Evolutionary conservation across 2,797 vertebrate genomes (phyloP).

Genomic region (Ispidina picta): DNA sequence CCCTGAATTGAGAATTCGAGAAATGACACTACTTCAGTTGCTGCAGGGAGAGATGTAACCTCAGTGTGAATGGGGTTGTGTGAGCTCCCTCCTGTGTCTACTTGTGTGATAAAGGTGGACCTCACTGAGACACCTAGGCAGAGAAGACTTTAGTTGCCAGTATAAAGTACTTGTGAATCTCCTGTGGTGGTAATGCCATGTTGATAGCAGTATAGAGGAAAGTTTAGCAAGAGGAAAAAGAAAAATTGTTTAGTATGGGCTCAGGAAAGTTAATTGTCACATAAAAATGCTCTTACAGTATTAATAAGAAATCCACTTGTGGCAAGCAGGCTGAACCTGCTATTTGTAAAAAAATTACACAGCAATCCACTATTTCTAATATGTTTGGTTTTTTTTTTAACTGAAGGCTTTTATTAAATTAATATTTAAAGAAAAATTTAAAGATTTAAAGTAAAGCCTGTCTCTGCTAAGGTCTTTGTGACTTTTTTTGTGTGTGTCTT

Average conservation of each 20-base stretch:
- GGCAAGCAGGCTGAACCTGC: background rate
- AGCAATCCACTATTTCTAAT: background rate
- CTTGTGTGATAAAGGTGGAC: constrained; percentile 49
- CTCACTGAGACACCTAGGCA: background rate
- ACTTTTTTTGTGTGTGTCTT: background rate
- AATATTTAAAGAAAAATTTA: background rate
- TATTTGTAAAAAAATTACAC: background rate
- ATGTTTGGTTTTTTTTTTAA: too few species aligned
- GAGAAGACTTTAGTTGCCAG: background rate
- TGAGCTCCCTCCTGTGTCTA: constrained; percentile 72
- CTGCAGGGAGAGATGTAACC: background rate
- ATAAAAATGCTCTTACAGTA: background rate
- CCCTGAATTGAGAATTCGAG: background rate
- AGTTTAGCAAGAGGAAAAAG: background rate
- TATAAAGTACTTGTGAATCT: background rate
- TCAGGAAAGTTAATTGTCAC: background rate
- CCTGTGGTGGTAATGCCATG: background rate
- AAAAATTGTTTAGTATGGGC: background rate
- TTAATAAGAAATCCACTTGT: background rate
- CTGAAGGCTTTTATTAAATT: too few species aligned
- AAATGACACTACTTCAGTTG: background rate
- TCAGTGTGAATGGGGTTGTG: constrained; percentile 45
- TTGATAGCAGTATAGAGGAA: background rate
- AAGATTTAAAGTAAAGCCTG: background rate
- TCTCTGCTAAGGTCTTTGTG: background rate